Base-by-base conservation (phyloP, 2,888 invertebrate genomes). In the Altica lythri region DNA sequence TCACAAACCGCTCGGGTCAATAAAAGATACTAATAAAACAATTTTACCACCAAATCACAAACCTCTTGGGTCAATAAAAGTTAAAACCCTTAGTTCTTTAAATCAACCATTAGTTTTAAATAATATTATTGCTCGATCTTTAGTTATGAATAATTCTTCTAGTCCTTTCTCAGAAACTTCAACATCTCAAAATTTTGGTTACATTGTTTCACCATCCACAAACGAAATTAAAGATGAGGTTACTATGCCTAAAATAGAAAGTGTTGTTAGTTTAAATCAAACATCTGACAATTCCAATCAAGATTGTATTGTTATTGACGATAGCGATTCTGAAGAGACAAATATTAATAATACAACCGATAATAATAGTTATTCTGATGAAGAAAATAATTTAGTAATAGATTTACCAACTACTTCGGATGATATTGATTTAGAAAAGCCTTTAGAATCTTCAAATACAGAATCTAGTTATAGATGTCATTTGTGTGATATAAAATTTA, bases 361-460 rank as follows among this genome's bases (percentile, higher is more conserved):
- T 4, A 6, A 17, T 5, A 13, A 35, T 18, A 35, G 8, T 9
- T 35, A 44, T n/a, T 55, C 50, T 4, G 51, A 50, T 6, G 59
- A 57, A 4, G 55, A 46, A 17, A 49, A 14, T 1, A 44, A 51
- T 40, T 46, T 60, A 19, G 51, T 60, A 8, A 60, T 60, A 27
- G 59, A 60, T 43, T n/a, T n/a, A n/a, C n/a, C n/a, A n/a, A n/a
- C n/a, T n/a, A n/a, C n/a, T n/a, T n/a, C n/a, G n/a, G n/a, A n/a
- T n/a, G n/a, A n/a, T n/a, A n/a, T n/a, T n/a, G n/a, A n/a, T n/a
- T n/a, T n/a, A 17, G 14, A 27, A 17, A 16, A 16, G 18, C 12
- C n/a, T 32, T 44, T 12, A 29, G 30, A n/a, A n/a, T n/a, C n/a
- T n/a, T n/a, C n/a, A n/a, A n/a, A n/a, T n/a, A n/a, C n/a, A n/a